Conservation (phyloP, 1,140 invertebrate species). For the Holcopasites calliopsidis region DNA sequence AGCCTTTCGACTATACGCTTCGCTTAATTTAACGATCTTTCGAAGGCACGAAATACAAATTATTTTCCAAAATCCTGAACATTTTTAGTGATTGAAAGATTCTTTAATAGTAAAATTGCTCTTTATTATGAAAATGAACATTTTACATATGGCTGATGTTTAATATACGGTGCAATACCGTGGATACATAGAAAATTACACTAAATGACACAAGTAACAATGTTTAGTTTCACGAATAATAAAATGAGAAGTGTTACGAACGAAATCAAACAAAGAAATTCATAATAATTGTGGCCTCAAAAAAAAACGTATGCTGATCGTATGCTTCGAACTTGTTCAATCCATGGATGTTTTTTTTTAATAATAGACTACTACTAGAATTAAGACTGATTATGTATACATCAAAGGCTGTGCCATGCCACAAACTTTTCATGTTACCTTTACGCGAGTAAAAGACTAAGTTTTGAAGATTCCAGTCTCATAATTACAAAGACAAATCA, state of each 20-base stretch:
- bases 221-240: conserved; percentile 44
- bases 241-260: conserved; percentile 49
- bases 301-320: conserved; percentile 16
- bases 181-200: conserved; percentile 63
- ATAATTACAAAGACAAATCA: conserved; percentile 17
- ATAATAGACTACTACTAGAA: conserved; percentile 23
- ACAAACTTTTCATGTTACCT: conserved; percentile 17
- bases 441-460: conserved; percentile 16
- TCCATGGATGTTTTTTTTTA: conserved; percentile 41
- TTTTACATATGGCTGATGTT: conserved; percentile 74
- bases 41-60: conserved; percentile 30
- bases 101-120: conserved; percentile 72
- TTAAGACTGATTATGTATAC: conserved; percentile 23
- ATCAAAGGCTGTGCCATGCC: conserved; percentile 20
- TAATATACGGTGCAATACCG: conserved; percentile 43
- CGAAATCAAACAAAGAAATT: conserved; percentile 29
- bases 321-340: neutral
- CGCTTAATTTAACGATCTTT: neutral
- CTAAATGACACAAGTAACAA: conserved; percentile 57
- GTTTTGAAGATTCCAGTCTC: conserved; percentile 40
- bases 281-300: neutral
- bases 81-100: conserved; percentile 18
- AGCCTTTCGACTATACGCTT: conserved; percentile 13
- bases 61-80: neutral
- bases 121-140: conserved; percentile 77